These are phyloP conservation scores for Pagrus major DNA, from an alignment of 2,113 vertebrate species.

Conservation along the genomic window DNA sequence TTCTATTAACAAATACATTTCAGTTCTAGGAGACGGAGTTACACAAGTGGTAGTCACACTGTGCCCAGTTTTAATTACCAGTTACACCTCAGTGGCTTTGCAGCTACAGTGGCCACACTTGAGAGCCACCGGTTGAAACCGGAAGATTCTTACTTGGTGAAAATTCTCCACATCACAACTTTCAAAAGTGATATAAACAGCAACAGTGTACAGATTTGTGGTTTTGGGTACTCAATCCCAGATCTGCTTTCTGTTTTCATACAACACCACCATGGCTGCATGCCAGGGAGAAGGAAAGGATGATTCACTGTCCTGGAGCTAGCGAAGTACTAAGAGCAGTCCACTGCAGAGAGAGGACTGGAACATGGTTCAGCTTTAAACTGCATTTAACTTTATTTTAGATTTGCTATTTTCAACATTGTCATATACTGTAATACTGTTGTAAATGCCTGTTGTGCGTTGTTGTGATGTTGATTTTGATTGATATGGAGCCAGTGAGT, in stretches of 20 bases:
- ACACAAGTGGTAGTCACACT: too few relatives aligned
- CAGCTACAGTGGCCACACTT: not conserved
- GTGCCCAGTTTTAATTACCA: not conserved
- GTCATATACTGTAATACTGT: not conserved
- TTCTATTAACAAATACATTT: not conserved
- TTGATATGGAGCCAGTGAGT: too few relatives aligned
- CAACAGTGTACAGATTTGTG: not conserved
- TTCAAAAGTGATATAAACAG: not conserved
- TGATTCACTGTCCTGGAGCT: conserved; percentile 48
- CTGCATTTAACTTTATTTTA: not conserved
- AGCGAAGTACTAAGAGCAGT: conserved; percentile 3
- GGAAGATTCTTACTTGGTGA: not conserved
- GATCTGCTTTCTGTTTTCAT: conserved; percentile 25
- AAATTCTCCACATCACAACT: conserved; percentile 12
- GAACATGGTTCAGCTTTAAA: not conserved
- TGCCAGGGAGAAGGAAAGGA: not conserved
- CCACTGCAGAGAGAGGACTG: not conserved
- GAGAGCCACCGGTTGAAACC: not conserved
- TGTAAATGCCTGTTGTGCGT: not conserved
- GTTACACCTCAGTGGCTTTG: not conserved
- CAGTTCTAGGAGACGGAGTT: not conserved
- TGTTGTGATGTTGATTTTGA: not conserved
- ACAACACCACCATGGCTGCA: conserved; percentile 6
- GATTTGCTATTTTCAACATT: too few relatives aligned
- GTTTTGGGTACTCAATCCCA: not conserved